A percentile compares a stretch with the other conserved stretches of the same genome.
phyloP scores from a whole-genome alignment of 1,140 invertebrate species.

The Temnothorax nylanderi region DNA sequence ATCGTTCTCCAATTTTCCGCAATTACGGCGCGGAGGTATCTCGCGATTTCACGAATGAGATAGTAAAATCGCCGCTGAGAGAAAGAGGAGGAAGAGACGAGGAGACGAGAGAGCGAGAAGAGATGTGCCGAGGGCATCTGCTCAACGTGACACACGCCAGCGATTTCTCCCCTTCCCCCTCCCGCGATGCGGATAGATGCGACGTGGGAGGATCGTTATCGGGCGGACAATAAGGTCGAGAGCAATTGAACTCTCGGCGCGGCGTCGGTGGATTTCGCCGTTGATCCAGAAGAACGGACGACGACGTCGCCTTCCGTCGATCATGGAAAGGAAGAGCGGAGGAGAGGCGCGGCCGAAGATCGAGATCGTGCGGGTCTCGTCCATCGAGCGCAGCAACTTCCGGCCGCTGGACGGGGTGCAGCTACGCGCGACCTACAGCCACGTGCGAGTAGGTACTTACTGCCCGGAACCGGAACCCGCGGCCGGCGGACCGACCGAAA shows the following conservation, averaged over 20 bases:
- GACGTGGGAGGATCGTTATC: background rate
- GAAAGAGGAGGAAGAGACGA: background rate
- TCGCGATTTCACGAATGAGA: constrained; percentile 6
- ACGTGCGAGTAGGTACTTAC: constrained; percentile 82
- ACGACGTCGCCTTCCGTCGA: background rate
- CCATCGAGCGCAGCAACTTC: constrained; percentile 81
- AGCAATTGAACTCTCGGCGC: constrained; percentile 32
- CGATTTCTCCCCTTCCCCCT: constrained; percentile 10
- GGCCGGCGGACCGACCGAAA: constrained; percentile 68
- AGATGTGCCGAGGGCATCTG: constrained; percentile 15
- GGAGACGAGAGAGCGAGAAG: background rate
- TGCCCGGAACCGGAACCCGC: constrained; percentile 79
- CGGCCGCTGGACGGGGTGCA: constrained; percentile 83
- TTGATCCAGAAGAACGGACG: background rate
- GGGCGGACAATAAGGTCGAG: background rate
- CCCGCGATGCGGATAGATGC: constrained; percentile 1
- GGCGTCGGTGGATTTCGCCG: constrained; percentile 34
- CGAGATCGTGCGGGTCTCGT: constrained; percentile 82
- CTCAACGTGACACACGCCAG: constrained; percentile 16
- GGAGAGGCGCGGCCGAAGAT: constrained; percentile 80
- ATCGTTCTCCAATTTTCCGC: no score
- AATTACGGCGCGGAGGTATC: background rate
- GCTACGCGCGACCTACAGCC: constrained; percentile 81
- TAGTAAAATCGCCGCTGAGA: background rate
- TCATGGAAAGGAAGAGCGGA: constrained; percentile 63